phyloP scores from a whole-genome alignment of 1,140 invertebrate species.

The Drosophila truncata region DNA sequence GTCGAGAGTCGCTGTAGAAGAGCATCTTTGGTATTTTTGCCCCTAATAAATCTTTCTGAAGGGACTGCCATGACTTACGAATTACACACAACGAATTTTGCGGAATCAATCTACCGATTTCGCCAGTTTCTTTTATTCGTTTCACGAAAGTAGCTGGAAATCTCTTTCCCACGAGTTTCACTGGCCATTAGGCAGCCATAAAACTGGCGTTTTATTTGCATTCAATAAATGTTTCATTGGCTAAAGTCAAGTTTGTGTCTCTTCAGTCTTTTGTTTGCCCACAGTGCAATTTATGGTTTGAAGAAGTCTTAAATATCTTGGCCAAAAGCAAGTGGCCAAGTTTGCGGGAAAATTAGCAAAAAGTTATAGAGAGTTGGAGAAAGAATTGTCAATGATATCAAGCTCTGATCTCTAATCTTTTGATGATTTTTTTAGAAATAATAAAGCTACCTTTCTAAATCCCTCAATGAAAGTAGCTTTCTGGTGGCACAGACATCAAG shows the following conservation, averaged over 20 bases:
- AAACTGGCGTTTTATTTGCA: slow-evolving; percentile 42
- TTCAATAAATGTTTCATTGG: slow-evolving; percentile 43
- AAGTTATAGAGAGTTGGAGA: neutral
- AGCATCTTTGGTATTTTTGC: slow-evolving; percentile 26
- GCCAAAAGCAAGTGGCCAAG: neutral
- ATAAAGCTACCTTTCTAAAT: neutral
- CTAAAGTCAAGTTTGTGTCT: slow-evolving; percentile 27
- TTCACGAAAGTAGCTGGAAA: slow-evolving; percentile 34
- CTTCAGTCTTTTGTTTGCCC: slow-evolving; percentile 22
- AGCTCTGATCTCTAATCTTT: neutral
- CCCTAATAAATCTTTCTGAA: slow-evolving; percentile 42
- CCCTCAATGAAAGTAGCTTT: neutral
- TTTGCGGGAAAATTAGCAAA: neutral
- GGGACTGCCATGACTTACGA: slow-evolving; percentile 45
- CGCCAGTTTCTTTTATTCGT: slow-evolving; percentile 9
- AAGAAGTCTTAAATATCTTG: neutral
- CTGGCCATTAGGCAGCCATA: slow-evolving; percentile 36
- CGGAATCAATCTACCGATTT: slow-evolving; percentile 35
- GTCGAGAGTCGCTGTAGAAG: slow-evolving; percentile 9
- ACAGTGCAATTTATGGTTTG: slow-evolving; percentile 20
- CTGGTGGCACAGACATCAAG: slow-evolving; percentile 12
- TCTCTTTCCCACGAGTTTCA: slow-evolving; percentile 44
- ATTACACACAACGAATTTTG: slow-evolving; percentile 22
- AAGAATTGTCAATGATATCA: too few relatives aligned
- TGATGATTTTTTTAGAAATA: neutral